These are phyloP conservation scores for Pyxicephalus adspersus DNA, from an alignment of 2,113 vertebrate species.

Conservation along the genomic window DNA sequence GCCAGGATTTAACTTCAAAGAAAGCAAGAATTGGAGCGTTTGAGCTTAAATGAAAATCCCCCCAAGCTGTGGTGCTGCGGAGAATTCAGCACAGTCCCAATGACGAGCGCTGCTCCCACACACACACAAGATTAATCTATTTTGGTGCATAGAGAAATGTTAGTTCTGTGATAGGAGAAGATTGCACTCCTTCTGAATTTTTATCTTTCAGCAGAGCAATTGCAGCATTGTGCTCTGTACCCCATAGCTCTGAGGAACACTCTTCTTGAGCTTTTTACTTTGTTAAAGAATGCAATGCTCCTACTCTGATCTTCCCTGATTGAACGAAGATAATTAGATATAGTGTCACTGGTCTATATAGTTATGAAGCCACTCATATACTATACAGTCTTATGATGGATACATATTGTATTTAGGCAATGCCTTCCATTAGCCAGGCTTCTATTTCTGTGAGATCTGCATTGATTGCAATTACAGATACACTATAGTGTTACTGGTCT, in stretches of 20 bases:
- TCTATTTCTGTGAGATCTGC: no score
- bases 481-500: no score
- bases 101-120: slow-evolving; percentile 37
- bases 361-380: no score
- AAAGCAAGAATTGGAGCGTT: slow-evolving; percentile 47
- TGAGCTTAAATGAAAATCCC: slow-evolving; percentile 52
- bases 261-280: neutral
- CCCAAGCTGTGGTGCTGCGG: slow-evolving; percentile 45
- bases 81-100: slow-evolving; percentile 35
- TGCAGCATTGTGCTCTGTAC: neutral
- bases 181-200: slow-evolving; percentile 17
- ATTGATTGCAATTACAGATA: no score
- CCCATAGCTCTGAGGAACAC: slow-evolving; percentile 3
- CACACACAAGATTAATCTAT: slow-evolving; percentile 47
- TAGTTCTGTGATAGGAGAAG: slow-evolving; percentile 51
- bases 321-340: no score
- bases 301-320: neutral
- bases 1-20: slow-evolving; percentile 54
- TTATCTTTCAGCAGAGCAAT: slow-evolving; percentile 22
- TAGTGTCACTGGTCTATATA: no score
- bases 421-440: no score
- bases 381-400: no score
- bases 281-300: neutral
- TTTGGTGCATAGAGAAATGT: slow-evolving; percentile 64
- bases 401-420: no score